Evolutionary conservation across 2,888 invertebrate species (phyloP).

Genomic region (Cheilosia scutellata): DNA sequence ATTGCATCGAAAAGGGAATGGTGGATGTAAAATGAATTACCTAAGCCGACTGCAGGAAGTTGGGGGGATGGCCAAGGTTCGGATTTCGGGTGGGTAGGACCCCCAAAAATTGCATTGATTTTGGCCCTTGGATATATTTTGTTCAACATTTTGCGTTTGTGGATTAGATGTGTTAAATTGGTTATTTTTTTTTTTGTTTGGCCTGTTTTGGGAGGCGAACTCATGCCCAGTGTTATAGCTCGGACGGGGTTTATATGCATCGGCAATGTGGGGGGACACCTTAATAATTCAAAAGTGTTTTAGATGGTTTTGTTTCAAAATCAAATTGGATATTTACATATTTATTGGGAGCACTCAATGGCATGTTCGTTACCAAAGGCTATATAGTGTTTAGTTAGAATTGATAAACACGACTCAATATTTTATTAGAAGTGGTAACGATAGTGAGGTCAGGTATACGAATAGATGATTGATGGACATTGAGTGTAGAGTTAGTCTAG

Average conservation of each 20-base stretch:
- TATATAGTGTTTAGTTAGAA: constrained; percentile 47
- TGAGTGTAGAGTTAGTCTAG: constrained; percentile 21
- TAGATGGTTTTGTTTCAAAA: constrained; percentile 67
- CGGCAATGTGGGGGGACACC: not conserved
- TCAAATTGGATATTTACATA: constrained; percentile 72
- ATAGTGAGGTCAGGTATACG: not conserved
- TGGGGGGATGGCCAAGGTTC: not conserved
- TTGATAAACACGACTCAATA: constrained; percentile 69
- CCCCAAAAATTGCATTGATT: constrained; percentile 74
- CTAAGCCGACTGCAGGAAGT: constrained; percentile 29
- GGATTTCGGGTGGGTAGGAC: constrained; percentile 10
- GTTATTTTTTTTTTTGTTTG: constrained; percentile 9
- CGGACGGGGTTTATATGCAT: not conserved
- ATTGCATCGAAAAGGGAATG: not conserved
- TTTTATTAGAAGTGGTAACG: constrained; percentile 47
- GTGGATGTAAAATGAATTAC: constrained; percentile 58
- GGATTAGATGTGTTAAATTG: constrained; percentile 48
- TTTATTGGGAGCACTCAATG: constrained; percentile 53
- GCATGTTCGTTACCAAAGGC: constrained; percentile 50
- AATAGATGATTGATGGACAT: constrained; percentile 11
- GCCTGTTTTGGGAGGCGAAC: not conserved
- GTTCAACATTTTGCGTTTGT: constrained; percentile 68
- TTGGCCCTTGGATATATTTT: constrained; percentile 56
- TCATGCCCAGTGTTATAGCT: constrained; percentile 3
- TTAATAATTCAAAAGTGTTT: constrained; percentile 72